These are phyloP conservation scores for Notamacropus eugenii DNA, from an alignment of 2,797 vertebrate genomes.

Conservation along the genomic window DNA sequence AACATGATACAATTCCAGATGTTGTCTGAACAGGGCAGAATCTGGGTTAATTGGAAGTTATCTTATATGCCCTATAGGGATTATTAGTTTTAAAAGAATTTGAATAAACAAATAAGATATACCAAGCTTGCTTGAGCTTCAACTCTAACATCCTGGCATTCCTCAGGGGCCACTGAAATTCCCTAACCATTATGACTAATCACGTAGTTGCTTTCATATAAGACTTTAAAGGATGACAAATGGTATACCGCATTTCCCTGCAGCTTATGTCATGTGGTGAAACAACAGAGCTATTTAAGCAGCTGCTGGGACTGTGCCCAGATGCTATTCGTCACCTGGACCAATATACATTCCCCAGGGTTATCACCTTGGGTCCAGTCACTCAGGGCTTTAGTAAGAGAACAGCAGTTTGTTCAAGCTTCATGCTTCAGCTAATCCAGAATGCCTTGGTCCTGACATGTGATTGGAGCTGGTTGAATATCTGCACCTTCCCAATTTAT, in stretches of 20 bases:
- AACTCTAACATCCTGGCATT: not conserved
- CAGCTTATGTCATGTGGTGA: not conserved
- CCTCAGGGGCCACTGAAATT: not conserved
- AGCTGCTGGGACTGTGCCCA: not conserved
- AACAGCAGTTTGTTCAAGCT: not conserved
- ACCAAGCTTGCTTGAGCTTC: not conserved
- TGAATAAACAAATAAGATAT: not conserved
- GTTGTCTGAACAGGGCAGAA: not conserved
- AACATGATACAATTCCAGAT: not conserved
- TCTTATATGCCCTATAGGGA: not conserved
- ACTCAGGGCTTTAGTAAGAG: not conserved
- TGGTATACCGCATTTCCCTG: not conserved
- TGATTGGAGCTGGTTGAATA: not conserved
- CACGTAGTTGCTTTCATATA: not conserved
- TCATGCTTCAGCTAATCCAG: not conserved
- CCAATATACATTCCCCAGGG: not conserved
- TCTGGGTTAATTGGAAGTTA: not conserved
- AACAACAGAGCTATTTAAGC: not conserved
- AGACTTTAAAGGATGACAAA: rapidly evolving
- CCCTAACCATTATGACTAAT: not conserved
- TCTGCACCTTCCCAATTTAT: not conserved
- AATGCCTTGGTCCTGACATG: not conserved
- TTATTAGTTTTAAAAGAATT: not conserved
- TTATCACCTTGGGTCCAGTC: no score
- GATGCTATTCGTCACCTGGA: not conserved